Base-by-base conservation (phyloP, 2,797 vertebrate genomes). In the Lagocephalus sceleratus region DNA sequence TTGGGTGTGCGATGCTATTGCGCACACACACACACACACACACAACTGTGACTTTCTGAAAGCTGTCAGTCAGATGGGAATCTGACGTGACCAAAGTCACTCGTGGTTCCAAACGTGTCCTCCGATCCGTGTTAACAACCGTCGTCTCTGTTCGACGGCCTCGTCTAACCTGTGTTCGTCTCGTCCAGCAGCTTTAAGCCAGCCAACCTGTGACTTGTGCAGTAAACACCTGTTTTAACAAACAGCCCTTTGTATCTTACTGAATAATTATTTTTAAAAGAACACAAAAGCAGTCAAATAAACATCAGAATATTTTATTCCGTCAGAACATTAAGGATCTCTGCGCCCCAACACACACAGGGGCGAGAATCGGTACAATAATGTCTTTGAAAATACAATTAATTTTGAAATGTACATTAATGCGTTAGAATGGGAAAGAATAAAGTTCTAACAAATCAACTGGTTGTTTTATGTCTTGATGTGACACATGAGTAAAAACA, bases 41-140 rank as follows among this genome's bases (percentile, higher is more conserved):
- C 21, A 38, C 35, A 45, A 80, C 4, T 9, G 19, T 87, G 89
- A 85, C 85, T 88, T 84, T 62, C 83, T 40, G 20, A 54, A 71
- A 78, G 75, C 57, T 62, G 87, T 88, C 85, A 45, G 79, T 85
- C 85, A 85, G 89, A 89, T 92, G 89, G 89, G 90, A 92, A 91
- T 90, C 88, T 85, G 89, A 84, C 85, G 51, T 40, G 88, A 87
- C 84, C 87, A 53, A 78, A 85, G 87, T 85, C 85, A 79, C 76
- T 16, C 2, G 6, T 19, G 8, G 50, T 60, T 21, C 60, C 52
- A 59, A 19, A 48, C 0, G 3, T 57, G 21, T 9, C 47, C 41
- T 8, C 41, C 53, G 19, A 35, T 35, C 25, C 72, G 56, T 62
- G 6, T 66, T 46, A 20, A 4, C 57, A 73, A 63, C 17, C 41